Conservation (phyloP, 1,140 invertebrate species). For the Penaeus japonicus region DNA sequence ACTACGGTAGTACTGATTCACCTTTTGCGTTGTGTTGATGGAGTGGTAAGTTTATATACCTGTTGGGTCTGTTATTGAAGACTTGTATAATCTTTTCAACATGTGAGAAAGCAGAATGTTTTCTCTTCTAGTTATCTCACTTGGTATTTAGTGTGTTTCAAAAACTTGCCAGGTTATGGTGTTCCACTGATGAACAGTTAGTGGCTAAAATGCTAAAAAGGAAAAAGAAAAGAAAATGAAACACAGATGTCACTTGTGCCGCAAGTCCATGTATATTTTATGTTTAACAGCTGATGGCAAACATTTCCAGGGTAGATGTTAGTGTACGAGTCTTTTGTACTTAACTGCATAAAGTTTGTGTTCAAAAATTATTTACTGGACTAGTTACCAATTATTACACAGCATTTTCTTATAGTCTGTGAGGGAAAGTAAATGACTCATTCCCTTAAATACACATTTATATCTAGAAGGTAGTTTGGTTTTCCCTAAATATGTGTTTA, state of each 20-base stretch:
- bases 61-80: no score
- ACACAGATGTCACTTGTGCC: slow-evolving; percentile 19
- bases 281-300: not conserved
- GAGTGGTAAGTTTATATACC: no score
- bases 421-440: not conserved
- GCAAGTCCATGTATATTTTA: slow-evolving; percentile 1
- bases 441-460: slow-evolving; percentile 33
- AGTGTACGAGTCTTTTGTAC: slow-evolving; percentile 41
- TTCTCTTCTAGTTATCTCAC: no score
- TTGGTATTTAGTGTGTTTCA: no score
- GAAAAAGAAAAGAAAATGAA: not conserved
- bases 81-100: no score
- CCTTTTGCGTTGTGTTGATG: no score
- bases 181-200: no score
- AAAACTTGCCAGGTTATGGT: no score
- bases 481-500: not conserved
- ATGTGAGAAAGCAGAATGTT: no score
- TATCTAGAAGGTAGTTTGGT: not conserved
- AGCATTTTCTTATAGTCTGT: not conserved
- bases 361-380: slow-evolving; percentile 9
- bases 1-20: no score
- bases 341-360: not conserved
- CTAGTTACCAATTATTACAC: slow-evolving; percentile 27
- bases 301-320: not conserved
- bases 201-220: no score